Percentiles rank a stretch among this genome's conserved stretches.
Evolutionary conservation across 2,113 vertebrate genomes (phyloP).

Genomic region (Narcine bancroftii): DNA sequence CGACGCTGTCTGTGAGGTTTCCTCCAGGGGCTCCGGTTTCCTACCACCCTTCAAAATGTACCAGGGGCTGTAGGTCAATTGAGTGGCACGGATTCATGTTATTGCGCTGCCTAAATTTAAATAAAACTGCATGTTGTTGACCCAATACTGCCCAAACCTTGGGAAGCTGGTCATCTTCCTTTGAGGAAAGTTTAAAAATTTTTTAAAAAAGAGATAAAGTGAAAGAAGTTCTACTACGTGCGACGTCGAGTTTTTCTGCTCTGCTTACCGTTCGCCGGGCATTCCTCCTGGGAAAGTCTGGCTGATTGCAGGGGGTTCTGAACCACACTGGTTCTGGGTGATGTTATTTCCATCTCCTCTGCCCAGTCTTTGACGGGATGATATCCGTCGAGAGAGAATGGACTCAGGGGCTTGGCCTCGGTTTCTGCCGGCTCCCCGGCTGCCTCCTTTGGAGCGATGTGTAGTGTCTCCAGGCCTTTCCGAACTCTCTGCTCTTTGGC

Average conservation of each 20-base stretch:
- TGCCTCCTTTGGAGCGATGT: background rate
- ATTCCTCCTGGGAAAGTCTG: background rate
- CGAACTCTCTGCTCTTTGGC: constrained; percentile 54
- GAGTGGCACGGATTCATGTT: too few species aligned
- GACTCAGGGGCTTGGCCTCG: constrained; percentile 52
- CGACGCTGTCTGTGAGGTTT: too few species aligned
- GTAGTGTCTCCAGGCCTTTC: constrained; percentile 40
- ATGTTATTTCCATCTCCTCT: constrained; percentile 80
- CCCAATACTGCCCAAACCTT: background rate
- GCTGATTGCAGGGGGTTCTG: constrained; percentile 53
- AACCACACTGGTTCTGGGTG: constrained; percentile 56
- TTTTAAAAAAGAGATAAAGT: background rate
- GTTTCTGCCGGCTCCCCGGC: accelerated
- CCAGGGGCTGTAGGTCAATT: too few species aligned
- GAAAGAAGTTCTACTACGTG: background rate
- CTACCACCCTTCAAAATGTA: too few species aligned
- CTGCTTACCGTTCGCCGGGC: background rate
- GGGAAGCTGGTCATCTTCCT: background rate
- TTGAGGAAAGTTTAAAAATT: background rate
- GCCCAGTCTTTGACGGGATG: constrained; percentile 74
- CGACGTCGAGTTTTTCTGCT: too few species aligned
- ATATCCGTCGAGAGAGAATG: constrained; percentile 61
- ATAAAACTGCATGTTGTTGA: too few species aligned
- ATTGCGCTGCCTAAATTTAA: too few species aligned
- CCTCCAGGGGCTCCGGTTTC: too few species aligned